Evolutionary conservation across 2,888 invertebrate species (phyloP), one percentile per base, ranked within the genome.

Genomic region (Callimorpha dominula): DNA sequence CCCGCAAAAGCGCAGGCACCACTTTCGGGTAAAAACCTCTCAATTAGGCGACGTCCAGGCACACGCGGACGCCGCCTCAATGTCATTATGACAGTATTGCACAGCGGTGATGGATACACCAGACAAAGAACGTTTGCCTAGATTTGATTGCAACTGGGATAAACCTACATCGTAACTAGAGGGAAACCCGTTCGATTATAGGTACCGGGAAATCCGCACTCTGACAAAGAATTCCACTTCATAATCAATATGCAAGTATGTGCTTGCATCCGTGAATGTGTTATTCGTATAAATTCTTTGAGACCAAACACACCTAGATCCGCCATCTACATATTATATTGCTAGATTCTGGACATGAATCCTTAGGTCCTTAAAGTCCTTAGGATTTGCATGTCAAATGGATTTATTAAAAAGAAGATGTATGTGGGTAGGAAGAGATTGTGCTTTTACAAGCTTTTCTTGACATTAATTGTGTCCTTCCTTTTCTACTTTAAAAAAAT

Each of bases 171-270:
- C 20, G 1, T 1, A 60, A 11, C 12, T 31, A 12, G 20, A 60
- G 31, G 14, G 31, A 31, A 31, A 60, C 31, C 20, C 20, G 11
- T 11, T 0, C 1, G 31, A 12, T 11, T 31, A 14, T 31, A 20
- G 11, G 0, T 12, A 60, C 57, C 57, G 20, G 57, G 12, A 60
- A 31, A 60, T 60, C 20, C 57, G 57, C 6, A 60, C 31, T 12
- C 0, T 46, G 20, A 31, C 54, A 54, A n/a, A 60, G 11, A 31
- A 60, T 60, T 60, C 57, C 57, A 60, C 20, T 60, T 60, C 57
- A 60, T 31, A 60, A 20, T 60, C 20, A 60, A 60, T 60, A 65
- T 65, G 46, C 65, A 65, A 43, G n/a, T 31, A 42, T 64, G 17
- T 64, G 43, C 31, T 8, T 31, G 14, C 14, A 60, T 60, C 57